phyloP scores from a whole-genome alignment of 2,888 invertebrate species.

The Xanthorhoe designata region DNA sequence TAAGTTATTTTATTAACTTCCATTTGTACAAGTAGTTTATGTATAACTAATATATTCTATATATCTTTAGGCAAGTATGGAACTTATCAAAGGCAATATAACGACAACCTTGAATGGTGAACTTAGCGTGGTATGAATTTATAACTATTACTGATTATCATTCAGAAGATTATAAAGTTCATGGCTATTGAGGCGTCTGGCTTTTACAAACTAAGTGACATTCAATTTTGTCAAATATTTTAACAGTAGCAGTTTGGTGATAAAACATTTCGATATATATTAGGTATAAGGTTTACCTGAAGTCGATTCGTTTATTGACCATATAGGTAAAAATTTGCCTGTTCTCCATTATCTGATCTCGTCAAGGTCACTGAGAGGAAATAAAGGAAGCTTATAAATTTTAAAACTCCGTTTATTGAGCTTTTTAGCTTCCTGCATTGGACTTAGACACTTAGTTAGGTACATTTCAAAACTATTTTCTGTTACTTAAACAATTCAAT shows the following conservation, averaged over 20 bases:
- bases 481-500: too few species aligned
- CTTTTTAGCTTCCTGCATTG: too few species aligned
- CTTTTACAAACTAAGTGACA: slow-evolving; percentile 3
- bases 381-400: too few species aligned
- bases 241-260: background rate
- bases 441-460: too few species aligned
- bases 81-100: slow-evolving; percentile 13
- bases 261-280: too few species aligned
- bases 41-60: background rate
- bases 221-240: background rate
- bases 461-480: too few species aligned
- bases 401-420: too few species aligned
- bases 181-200: slow-evolving; percentile 10
- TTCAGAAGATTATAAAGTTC: slow-evolving; percentile 18
- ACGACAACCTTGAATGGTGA: slow-evolving; percentile 27
- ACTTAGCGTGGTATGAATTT: slow-evolving; percentile 20
- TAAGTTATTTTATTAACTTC: background rate
- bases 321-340: background rate
- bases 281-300: too few species aligned
- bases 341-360: too few species aligned
- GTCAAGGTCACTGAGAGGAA: background rate
- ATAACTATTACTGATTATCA: slow-evolving; percentile 17
- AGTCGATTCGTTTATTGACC: background rate
- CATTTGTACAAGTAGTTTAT: background rate
- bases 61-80: background rate